phyloP scores from a whole-genome alignment of 2,888 invertebrate species.

The Biston stratarius region DNA sequence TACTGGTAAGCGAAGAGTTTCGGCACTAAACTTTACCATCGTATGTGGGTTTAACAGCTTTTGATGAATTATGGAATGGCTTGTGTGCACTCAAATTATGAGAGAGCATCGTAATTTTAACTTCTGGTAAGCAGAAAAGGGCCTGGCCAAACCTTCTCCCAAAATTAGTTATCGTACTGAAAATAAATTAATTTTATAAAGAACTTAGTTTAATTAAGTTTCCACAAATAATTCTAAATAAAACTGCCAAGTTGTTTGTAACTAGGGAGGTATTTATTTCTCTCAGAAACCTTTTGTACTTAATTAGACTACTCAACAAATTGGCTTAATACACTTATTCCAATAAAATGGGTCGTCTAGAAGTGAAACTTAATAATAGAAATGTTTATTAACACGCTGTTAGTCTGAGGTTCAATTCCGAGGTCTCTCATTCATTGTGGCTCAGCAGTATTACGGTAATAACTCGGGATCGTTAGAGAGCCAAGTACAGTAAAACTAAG shows the following conservation, averaged over 20 bases:
- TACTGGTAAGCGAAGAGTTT: conserved; percentile 33
- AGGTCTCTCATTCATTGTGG: conserved; percentile 9
- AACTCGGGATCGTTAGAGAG: conserved; percentile 28
- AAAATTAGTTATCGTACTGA: background rate
- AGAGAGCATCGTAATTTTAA: conserved; percentile 13
- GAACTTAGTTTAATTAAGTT: too few species aligned
- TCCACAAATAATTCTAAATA: background rate
- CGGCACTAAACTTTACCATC: conserved; percentile 39
- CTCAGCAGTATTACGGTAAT: conserved; percentile 30
- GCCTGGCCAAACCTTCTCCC: background rate
- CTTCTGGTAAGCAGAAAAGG: background rate
- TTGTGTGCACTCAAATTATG: conserved; percentile 30
- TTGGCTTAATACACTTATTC: background rate
- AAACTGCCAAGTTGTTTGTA: background rate
- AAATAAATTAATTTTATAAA: background rate
- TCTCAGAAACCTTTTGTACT: background rate
- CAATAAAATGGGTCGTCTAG: conserved; percentile 1
- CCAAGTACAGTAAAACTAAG: conserved; percentile 22
- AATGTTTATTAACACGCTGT: conserved; percentile 5
- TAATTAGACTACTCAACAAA: background rate
- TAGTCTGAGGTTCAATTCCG: conserved; percentile 13
- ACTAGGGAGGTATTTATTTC: background rate
- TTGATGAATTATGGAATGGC: conserved; percentile 43
- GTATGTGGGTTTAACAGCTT: conserved; percentile 39
- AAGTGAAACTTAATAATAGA: conserved; percentile 1